These are phyloP conservation scores for Boloria euphrosyne DNA, from an alignment of 2,888 invertebrate genomes.

Conservation along the genomic window DNA sequence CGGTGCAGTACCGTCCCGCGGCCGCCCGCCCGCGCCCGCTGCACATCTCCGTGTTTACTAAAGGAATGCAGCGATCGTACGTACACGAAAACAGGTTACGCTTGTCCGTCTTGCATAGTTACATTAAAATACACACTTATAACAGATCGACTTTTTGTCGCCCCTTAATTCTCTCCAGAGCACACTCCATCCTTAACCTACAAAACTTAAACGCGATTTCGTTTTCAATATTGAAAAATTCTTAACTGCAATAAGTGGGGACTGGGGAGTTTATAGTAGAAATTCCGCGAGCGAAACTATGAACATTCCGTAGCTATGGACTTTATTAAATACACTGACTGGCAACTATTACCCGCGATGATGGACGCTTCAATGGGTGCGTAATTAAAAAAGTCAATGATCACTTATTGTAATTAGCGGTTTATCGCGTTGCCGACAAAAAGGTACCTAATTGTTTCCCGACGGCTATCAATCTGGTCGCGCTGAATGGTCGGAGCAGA, in stretches of 20 bases:
- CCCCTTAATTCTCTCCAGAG: constrained; percentile 18
- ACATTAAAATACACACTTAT: constrained; percentile 59
- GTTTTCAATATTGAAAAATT: constrained; percentile 51
- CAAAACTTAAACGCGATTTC: constrained; percentile 37
- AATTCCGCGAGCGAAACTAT: constrained; percentile 71
- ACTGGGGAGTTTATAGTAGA: constrained; percentile 61
- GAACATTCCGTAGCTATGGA: constrained; percentile 57
- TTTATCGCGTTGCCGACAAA: constrained; percentile 71
- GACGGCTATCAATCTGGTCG: constrained; percentile 62
- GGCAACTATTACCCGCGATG: constrained; percentile 71
- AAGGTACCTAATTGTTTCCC: constrained; percentile 78
- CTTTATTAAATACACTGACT: constrained; percentile 80
- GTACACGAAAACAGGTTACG: constrained; percentile 69
- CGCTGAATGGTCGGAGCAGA: constrained; percentile 44
- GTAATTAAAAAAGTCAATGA: constrained; percentile 75
- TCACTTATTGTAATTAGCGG: constrained; percentile 79
- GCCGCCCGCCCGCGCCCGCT: constrained; percentile 29
- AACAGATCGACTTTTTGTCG: constrained; percentile 58
- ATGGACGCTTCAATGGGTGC: constrained; percentile 66
- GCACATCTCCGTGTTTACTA: constrained; percentile 56
- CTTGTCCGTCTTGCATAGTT: constrained; percentile 53
- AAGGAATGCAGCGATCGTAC: constrained; percentile 68
- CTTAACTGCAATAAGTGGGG: constrained; percentile 48
- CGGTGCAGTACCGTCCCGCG: constrained; percentile 50
- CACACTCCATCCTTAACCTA: constrained; percentile 26